Conservation (phyloP, 2,113 vertebrate species). For the Ageneiosus marmoratus region DNA sequence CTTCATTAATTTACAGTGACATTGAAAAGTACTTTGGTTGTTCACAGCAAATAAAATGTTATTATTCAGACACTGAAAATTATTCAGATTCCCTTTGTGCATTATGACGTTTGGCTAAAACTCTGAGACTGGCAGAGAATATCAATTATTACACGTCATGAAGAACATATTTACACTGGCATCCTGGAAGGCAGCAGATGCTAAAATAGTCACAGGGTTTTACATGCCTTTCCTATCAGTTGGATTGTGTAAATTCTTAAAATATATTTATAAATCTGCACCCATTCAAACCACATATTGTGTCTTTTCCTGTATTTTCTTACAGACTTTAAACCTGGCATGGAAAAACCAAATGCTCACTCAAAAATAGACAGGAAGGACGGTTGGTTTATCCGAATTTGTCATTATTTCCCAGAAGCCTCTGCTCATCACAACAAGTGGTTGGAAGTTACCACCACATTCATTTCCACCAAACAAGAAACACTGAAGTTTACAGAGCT, state of each 20-base stretch:
- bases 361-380: background rate
- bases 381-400: constrained; percentile 3
- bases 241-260: background rate
- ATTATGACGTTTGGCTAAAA: no score
- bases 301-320: background rate
- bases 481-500: background rate
- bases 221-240: background rate
- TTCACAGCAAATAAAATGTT: no score
- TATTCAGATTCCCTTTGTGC: no score
- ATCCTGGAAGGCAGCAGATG: no score
- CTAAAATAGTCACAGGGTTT: no score
- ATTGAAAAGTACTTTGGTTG: no score
- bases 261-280: background rate
- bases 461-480: background rate
- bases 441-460: constrained; percentile 19
- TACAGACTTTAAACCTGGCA: background rate
- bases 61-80: no score
- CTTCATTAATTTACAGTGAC: no score
- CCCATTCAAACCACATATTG: background rate
- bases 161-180: no score
- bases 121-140: no score
- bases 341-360: background rate
- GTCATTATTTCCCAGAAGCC: background rate
- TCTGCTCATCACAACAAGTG: constrained; percentile 1
- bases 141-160: no score